These are phyloP conservation scores for Polymixis lichenea DNA, from an alignment of 2,888 invertebrate genomes.

Conservation along the genomic window DNA sequence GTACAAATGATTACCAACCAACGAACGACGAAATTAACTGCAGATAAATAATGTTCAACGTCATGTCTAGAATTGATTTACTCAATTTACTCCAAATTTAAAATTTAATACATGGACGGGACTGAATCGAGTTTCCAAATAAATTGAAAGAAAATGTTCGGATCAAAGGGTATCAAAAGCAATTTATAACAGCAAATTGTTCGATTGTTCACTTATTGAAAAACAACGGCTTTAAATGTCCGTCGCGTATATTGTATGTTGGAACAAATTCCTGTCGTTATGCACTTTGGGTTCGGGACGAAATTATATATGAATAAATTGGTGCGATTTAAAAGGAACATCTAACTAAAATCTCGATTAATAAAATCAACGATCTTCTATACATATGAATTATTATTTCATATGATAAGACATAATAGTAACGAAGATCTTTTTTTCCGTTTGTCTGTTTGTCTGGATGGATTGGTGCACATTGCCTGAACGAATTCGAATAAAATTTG, in stretches of 20 bases:
- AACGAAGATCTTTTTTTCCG: too few species aligned
- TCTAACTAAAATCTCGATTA: too few species aligned
- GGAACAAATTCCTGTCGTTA: conserved; percentile 31
- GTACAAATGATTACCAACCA: neutral
- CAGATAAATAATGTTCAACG: neutral
- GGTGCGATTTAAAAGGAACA: neutral
- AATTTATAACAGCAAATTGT: conserved; percentile 54
- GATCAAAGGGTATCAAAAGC: conserved; percentile 52
- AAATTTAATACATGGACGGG: conserved; percentile 29
- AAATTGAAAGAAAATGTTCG: conserved; percentile 51
- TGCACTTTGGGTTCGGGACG: neutral
- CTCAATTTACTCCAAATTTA: conserved; percentile 20
- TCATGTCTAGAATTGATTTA: conserved; percentile 23
- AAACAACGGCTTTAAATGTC: conserved; percentile 36
- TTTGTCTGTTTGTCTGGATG: too few species aligned
- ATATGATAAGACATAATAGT: too few species aligned
- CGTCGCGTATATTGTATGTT: conserved; percentile 3
- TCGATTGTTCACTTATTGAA: conserved; percentile 46
- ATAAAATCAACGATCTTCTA: neutral
- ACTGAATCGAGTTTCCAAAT: conserved; percentile 28
- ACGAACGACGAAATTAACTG: neutral
- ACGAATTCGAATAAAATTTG: too few species aligned
- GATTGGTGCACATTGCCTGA: too few species aligned
- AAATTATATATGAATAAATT: neutral
- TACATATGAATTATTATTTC: neutral